phyloP scores from a whole-genome alignment of 2,797 vertebrate species.

The Falco peregrinus region DNA sequence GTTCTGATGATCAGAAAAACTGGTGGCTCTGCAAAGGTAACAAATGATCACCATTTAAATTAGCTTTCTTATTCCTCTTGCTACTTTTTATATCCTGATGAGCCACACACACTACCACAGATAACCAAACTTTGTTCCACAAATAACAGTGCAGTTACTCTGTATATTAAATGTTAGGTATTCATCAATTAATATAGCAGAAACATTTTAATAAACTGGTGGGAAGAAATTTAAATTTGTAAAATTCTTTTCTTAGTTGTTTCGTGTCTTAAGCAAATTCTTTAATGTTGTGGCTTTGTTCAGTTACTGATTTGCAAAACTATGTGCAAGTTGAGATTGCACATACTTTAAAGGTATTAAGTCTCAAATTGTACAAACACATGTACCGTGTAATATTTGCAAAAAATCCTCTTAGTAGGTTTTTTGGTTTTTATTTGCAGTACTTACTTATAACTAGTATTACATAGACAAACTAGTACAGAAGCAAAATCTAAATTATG shows the following conservation, averaged over 20 bases:
- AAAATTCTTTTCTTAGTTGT: not conserved
- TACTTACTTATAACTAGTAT: not conserved
- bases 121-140: not conserved
- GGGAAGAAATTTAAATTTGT: not conserved
- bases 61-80: conserved; percentile 63
- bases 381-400: not conserved
- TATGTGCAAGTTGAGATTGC: not conserved
- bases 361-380: not conserved
- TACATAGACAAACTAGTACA: not conserved
- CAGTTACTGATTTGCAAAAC: not conserved
- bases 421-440: not conserved
- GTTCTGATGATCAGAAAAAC: conserved; percentile 57
- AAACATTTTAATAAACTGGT: not conserved
- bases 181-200: not conserved
- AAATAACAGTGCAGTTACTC: not conserved
- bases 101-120: not conserved
- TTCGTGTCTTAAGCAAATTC: not conserved
- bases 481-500: not conserved
- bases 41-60: conserved; percentile 74
- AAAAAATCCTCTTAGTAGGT: not conserved
- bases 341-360: not conserved
- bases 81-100: conserved; percentile 4
- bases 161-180: not conserved
- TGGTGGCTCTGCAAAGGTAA: conserved; percentile 38
- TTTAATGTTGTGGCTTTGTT: not conserved